phyloP scores from a whole-genome alignment of 2,888 invertebrate genomes.

The Odontomyia ornata region DNA sequence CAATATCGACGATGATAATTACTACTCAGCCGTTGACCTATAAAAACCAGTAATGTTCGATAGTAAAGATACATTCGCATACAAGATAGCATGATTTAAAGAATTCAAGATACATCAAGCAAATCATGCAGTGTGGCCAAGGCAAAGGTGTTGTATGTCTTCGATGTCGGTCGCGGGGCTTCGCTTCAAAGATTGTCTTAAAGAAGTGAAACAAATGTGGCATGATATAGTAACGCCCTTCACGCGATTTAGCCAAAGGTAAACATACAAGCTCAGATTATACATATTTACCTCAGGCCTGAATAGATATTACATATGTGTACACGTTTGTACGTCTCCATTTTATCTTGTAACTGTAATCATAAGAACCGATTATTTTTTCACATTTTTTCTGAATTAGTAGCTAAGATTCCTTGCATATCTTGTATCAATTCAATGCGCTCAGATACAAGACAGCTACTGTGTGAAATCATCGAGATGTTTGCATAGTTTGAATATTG shows the following conservation, averaged over 20 bases:
- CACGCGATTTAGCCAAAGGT: constrained; percentile 13
- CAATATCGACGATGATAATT: not conserved
- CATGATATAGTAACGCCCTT: constrained; percentile 30
- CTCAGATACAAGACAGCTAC: not conserved
- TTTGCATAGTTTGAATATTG: not conserved
- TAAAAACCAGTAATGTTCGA: constrained; percentile 21
- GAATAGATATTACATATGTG: not conserved
- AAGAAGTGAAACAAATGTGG: not conserved
- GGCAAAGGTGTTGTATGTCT: constrained; percentile 35
- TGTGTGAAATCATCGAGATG: not conserved
- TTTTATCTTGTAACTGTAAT: constrained; percentile 37
- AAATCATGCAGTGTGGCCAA: not conserved
- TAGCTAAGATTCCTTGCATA: constrained; percentile 6
- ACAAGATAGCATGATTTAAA: not conserved
- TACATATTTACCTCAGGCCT: not conserved
- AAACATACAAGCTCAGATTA: not conserved
- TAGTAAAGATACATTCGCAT: constrained; percentile 10
- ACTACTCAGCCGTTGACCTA: constrained; percentile 20
- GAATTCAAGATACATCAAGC: not conserved
- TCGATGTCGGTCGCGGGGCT: not conserved
- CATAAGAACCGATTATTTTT: constrained; percentile 35
- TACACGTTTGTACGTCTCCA: constrained; percentile 3
- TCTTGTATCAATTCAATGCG: constrained; percentile 7
- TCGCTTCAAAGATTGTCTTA: not conserved
- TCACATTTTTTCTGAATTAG: constrained; percentile 30